Evolutionary conservation across 2,113 vertebrate genomes (phyloP), one percentile per base, ranked within the genome.

Genomic region (Ascaphus truei): DNA sequence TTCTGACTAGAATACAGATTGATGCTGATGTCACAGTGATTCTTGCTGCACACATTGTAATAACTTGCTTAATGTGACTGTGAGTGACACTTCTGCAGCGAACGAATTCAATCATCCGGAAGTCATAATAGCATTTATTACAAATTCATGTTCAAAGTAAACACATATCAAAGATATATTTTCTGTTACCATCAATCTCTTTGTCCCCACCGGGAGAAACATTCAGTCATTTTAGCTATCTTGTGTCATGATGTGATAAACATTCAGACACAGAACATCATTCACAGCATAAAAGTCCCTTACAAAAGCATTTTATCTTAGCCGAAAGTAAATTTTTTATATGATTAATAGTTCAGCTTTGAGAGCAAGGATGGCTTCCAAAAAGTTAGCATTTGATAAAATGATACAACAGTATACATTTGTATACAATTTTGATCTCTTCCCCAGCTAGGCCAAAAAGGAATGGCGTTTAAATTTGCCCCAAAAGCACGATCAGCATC

Each of bases 141-240:
- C 29, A 56, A 56, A 56, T 56, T 56, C 53, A 56, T 56, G 53
- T 56, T 33, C 53, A 56, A 34, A 56, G 53, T 56, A 56, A 56
- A 56, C 29, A 33, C 53, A 33, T 22, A 56, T 56, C 53, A 56
- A 33, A 31, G 29, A 56, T 56, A 56, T 34, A 56, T 18, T 31
- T 33, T 56, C 53, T 56, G 15, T 34, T 33, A 18, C 53, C 53
- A 33, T 56, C 53, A 56, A 56, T 56, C 53, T 33, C n/a, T 34
- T 55, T 6, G 53, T 16, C 30, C 34, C 30, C 18, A 11, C 53
- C 33, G 53, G 53, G 30, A 56, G 7, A 52, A 56, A 7, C 30
- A 33, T 56, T 56, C n/a, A 56, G 29, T 56, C 53, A 56, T 33
- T 56, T 56, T 7, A 56, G 29, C 34, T 30, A 56, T 33, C 29